A percentile compares a stretch with the other conserved stretches of the same genome.
Conservation (phyloP, 2,797 vertebrate genomes). For the Darevskia mixta region DNA sequence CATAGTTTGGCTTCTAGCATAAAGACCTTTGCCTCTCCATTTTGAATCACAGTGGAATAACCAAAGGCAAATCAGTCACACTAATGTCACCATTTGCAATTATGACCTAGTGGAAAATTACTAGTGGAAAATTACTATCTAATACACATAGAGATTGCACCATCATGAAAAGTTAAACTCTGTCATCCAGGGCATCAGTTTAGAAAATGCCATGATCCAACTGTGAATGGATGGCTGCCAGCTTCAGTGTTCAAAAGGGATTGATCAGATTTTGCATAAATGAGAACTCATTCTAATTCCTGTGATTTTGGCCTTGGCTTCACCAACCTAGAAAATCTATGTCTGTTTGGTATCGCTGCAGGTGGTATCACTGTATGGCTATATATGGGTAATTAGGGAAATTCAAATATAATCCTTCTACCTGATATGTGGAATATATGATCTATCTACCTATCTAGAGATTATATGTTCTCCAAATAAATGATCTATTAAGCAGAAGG, state of each 20-base stretch:
- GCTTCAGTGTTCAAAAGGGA: neutral
- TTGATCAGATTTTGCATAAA: neutral
- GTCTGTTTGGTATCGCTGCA: neutral
- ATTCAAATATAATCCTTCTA: no score
- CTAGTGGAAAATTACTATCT: slow-evolving; percentile 1
- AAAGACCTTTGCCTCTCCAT: slow-evolving; percentile 18
- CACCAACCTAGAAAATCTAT: neutral
- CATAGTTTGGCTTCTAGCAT: slow-evolving; percentile 20
- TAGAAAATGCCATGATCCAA: neutral
- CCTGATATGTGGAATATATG: no score
- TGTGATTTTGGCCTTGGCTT: neutral
- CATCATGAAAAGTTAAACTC: neutral
- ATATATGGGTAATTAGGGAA: no score
- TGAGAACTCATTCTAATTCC: neutral
- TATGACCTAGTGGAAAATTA: slow-evolving; percentile 24
- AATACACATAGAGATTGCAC: slow-evolving; percentile 6
- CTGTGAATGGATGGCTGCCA: slow-evolving; percentile 13
- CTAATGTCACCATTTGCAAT: slow-evolving; percentile 33
- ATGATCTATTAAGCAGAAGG: neutral
- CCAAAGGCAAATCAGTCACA: slow-evolving; percentile 33
- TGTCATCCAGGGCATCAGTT: neutral
- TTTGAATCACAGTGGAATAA: slow-evolving; percentile 13
- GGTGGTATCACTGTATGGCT: neutral
- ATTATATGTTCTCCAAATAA: no score
- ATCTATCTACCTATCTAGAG: no score